A percentile compares a stretch with the other conserved stretches of the same genome.
Evolutionary conservation across 2,888 invertebrate species (phyloP).

Genomic region (Agrotis puta): DNA sequence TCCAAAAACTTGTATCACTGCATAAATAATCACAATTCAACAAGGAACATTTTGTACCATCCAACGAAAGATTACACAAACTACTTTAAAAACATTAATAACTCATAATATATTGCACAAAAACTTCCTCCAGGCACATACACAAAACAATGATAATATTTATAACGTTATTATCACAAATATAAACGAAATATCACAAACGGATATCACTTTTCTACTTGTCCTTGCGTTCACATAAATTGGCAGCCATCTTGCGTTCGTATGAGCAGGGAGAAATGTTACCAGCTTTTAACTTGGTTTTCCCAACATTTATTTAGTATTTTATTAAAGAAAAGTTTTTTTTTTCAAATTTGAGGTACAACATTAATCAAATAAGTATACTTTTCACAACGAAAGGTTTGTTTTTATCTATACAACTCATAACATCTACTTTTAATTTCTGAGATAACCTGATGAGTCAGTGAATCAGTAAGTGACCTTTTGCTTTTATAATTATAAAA

Average conservation of each 20-base stretch:
- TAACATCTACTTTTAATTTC: too few relatives aligned
- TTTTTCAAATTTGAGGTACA: not conserved
- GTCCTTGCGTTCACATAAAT: constrained; percentile 90
- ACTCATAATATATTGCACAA: constrained; percentile 87
- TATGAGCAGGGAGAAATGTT: constrained; percentile 80
- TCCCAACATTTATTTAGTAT: constrained; percentile 35
- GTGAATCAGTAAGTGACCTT: too few relatives aligned
- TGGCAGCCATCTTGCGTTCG: constrained; percentile 90
- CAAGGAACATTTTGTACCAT: constrained; percentile 88
- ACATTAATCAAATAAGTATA: too few relatives aligned
- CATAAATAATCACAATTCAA: constrained; percentile 90
- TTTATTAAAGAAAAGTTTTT: not conserved
- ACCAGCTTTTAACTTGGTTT: constrained; percentile 66
- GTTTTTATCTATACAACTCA: too few relatives aligned
- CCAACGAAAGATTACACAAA: constrained; percentile 87
- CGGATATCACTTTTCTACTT: constrained; percentile 87
- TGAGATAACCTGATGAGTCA: too few relatives aligned
- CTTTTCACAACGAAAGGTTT: too few relatives aligned
- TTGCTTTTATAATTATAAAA: too few relatives aligned
- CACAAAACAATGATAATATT: constrained; percentile 81
- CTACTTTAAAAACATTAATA: constrained; percentile 84
- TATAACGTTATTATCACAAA: constrained; percentile 85
- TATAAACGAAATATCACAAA: constrained; percentile 84
- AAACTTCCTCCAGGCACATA: constrained; percentile 80
- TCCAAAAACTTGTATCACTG: constrained; percentile 87